Evolutionary conservation across 2,888 invertebrate genomes (phyloP), one percentile per base, ranked within the genome.

Genomic region (Macaria liturata): DNA sequence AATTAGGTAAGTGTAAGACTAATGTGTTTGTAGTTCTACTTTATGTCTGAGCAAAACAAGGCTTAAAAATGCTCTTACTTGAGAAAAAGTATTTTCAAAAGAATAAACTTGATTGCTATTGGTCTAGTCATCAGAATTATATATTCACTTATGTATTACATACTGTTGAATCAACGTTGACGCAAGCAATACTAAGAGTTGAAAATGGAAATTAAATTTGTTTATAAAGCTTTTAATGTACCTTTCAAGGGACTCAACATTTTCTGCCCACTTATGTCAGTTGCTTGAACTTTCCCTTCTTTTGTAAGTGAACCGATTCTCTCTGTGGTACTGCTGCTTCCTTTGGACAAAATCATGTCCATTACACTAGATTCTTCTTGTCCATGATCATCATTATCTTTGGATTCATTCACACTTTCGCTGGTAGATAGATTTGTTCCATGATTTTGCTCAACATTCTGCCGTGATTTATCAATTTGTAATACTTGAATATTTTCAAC

Each of bases 301-400:
- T 71, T 71, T 49, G 79, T 81, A 34, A 58, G 54, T 9, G 57
- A 43, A 46, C 46, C 49, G 44, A 20, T 8, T 57, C 78, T 82
- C 45, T 68, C 62, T 2, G 69, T 68, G 30, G 80, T 63, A 56
- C 75, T 80, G n/a, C 72, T 59, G 63, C 86, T 86, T 4, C 87
- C 76, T 54, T 86, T 81, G 69, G 64, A 78, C 7, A 88, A 63
- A 57, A 89, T 84, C 76, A 86, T 79, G 54, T 86, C 80, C 70
- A 90, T 79, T n/a, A 88, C 80, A 72, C 82, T 84, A 3, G 82
- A 75, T 4, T 79, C 79, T 31, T 83, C 73, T 37, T 77, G 73
- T 45, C 83, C 59, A 32, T 78, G 72, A 48, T 81, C 37, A 9
- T 51, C 56, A 53, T 54, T 54, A 49, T 66, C 56, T 46, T 56